Evolutionary conservation across 2,888 invertebrate species (phyloP).

Genomic region (Rhamnusium bicolor): DNA sequence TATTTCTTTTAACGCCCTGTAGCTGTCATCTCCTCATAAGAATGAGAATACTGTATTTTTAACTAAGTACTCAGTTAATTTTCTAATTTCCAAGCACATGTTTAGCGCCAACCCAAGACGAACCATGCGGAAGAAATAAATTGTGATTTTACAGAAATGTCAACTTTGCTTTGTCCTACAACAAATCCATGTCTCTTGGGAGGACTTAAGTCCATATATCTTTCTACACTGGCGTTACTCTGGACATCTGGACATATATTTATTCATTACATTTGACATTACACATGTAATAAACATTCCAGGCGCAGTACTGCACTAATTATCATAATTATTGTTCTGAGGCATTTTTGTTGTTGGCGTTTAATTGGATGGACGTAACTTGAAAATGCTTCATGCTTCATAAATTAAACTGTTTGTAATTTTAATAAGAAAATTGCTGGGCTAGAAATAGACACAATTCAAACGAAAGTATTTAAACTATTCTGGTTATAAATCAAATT

Average conservation of each 20-base stretch:
- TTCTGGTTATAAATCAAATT: conserved; percentile 20
- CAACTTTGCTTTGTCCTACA: conserved; percentile 15
- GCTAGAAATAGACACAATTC: conserved; percentile 18
- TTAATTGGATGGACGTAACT: not conserved
- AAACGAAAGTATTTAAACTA: conserved; percentile 8
- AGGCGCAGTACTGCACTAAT: not conserved
- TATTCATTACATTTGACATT: not conserved
- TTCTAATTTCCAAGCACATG: conserved; percentile 43
- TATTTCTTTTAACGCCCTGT: conserved; percentile 15
- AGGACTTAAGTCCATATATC: conserved; percentile 1
- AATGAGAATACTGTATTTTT: not conserved
- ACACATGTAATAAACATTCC: not conserved
- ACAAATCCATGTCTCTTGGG: not conserved
- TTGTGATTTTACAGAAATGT: conserved; percentile 18
- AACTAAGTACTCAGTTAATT: conserved; percentile 38
- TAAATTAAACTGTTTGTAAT: conserved; percentile 5
- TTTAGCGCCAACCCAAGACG: conserved; percentile 41
- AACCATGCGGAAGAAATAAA: conserved; percentile 38
- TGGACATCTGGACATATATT: conserved; percentile 26
- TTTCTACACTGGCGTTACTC: conserved; percentile 17
- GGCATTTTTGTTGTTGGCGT: not conserved
- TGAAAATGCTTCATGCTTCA: conserved; percentile 5
- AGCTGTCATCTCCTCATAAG: conserved; percentile 17
- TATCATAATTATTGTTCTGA: not conserved
- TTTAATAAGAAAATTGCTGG: conserved; percentile 32